Evolutionary conservation across 1,140 invertebrate genomes (phyloP), one percentile per base, ranked within the genome.

Genomic region (Drosophila lacertosa): DNA sequence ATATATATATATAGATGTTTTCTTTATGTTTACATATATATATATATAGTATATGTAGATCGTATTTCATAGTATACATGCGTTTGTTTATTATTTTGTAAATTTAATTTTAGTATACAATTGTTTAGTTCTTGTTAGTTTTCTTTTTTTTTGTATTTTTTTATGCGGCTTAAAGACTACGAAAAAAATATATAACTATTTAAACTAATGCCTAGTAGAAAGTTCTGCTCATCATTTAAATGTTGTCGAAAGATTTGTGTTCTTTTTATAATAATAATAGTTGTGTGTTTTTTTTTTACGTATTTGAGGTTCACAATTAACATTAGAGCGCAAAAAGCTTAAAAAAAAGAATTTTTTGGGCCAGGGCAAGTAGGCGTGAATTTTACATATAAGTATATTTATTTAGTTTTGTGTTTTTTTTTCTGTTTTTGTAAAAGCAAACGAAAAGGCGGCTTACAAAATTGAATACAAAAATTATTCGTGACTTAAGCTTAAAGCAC

Each of bases 111-210:
- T 69, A 74, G 70, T 74, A 74, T 74, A 74, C 70, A 74, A 50
- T 72, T 66, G 60, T 65, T 71, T 71, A 65, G 37, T 74, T 64
- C 44, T 47, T 13, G 18, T 63, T 45, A 16, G n/a, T 54, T 15
- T 7, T 37, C 2, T 51, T 45, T 55, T 63, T 6, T 15, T 33
- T 54, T 40, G 11, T 54, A 37, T 39, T 54, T 50, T 47, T 55
- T 24, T 60, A n/a, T 62, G 63, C 70, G 47, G 65, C 66, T 74
- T 69, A 74, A 20, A 47, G n/a, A 24, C 71, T 74, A 74, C 33
- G 58, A 74, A 69, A 74, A 74, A 74, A 58, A 69, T 74, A 69
- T 66, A 67, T 71, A 68, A 74, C 70, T 74, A 73, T 68, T 71
- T 64, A 65, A 68, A 73, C 65, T 73, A 74, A 74, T 70, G 58